These are phyloP conservation scores for Polydrusus pterygomalis DNA, from an alignment of 2,888 invertebrate species.

Conservation along the genomic window DNA sequence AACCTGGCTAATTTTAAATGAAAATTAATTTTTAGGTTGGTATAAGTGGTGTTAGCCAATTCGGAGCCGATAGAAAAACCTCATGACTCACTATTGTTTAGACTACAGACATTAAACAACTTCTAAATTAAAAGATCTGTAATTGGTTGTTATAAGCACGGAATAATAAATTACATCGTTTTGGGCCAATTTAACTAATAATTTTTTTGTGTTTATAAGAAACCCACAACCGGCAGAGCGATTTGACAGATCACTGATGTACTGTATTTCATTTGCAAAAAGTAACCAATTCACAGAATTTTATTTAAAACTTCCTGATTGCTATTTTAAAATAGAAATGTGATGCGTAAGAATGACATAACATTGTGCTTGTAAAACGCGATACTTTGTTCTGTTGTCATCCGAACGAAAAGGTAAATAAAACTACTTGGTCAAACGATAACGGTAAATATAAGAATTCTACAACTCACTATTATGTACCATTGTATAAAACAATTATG, in stretches of 20 bases:
- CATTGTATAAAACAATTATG: no score
- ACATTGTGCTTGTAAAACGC: no score
- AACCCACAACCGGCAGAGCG: not conserved
- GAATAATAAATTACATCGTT: conserved; percentile 11
- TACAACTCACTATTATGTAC: no score
- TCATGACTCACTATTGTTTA: conserved; percentile 25
- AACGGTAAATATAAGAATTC: no score
- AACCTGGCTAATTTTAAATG: conserved; percentile 14
- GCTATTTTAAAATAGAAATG: no score
- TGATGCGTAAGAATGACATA: no score
- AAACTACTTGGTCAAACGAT: no score
- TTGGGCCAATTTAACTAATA: not conserved
- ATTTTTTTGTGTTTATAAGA: conserved; percentile 1
- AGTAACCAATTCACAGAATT: no score
- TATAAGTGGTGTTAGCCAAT: not conserved
- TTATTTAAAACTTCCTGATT: no score
- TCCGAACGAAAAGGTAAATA: no score
- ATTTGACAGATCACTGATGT: not conserved
- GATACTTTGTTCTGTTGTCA: no score
- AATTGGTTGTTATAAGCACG: conserved; percentile 4
- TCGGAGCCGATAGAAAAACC: not conserved
- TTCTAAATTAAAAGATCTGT: conserved; percentile 15
- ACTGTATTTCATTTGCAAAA: not conserved
- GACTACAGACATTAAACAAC: conserved; percentile 2
- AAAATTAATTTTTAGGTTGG: not conserved